These are phyloP conservation scores for Torymus auratus DNA, from an alignment of 2,888 invertebrate species.

Conservation along the genomic window DNA sequence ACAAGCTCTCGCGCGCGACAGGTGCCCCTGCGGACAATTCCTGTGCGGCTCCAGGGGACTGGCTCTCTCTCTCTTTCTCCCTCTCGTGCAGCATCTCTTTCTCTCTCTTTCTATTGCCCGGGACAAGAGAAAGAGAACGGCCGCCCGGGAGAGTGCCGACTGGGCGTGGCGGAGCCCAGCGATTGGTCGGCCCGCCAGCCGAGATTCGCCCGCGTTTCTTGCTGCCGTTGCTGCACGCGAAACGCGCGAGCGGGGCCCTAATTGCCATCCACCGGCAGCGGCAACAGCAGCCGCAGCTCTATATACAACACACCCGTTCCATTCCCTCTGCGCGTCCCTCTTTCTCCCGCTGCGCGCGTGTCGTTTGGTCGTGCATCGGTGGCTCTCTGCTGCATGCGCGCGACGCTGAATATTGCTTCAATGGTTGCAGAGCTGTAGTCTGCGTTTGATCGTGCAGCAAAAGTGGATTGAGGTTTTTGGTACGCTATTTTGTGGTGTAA, in stretches of 20 bases:
- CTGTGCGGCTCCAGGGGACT: slow-evolving; percentile 11
- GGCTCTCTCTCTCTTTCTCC: background rate
- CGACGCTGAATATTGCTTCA: too few relatives aligned
- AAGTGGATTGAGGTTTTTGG: too few relatives aligned
- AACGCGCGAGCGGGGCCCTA: slow-evolving; percentile 9
- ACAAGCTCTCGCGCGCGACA: background rate
- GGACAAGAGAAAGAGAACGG: slow-evolving; percentile 35
- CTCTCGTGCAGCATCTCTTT: background rate
- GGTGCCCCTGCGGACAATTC: slow-evolving; percentile 36
- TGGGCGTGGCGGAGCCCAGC: slow-evolving; percentile 49
- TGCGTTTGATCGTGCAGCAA: too few relatives aligned
- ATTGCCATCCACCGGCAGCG: background rate
- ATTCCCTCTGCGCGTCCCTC: too few relatives aligned
- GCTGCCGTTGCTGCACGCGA: slow-evolving; percentile 6
- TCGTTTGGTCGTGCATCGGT: too few relatives aligned
- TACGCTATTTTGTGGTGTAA: too few relatives aligned
- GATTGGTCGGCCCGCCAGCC: slow-evolving; percentile 34
- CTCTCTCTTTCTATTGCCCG: too few relatives aligned
- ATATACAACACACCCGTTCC: background rate
- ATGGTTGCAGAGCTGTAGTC: too few relatives aligned
- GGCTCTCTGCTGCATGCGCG: too few relatives aligned
- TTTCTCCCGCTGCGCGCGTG: too few relatives aligned
- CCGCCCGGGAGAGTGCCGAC: background rate
- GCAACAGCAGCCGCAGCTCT: background rate
- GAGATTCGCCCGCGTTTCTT: slow-evolving; percentile 42